These are phyloP conservation scores for Platycnemis pennipes DNA, from an alignment of 2,888 invertebrate genomes.

Conservation along the genomic window DNA sequence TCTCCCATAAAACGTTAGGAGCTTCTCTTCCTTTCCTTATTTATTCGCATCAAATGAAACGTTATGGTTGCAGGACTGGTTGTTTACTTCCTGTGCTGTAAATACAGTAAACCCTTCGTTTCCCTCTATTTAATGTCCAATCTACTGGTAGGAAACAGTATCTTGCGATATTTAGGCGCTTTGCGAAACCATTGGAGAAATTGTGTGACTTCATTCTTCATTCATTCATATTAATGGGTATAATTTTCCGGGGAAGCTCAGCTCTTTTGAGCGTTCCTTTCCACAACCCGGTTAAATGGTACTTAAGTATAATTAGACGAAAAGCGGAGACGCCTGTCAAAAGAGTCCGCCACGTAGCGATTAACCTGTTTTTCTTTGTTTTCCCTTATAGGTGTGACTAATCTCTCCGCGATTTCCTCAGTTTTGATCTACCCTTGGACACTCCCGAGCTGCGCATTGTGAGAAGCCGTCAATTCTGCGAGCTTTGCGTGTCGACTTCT, in stretches of 20 bases:
- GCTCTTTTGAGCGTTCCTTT: not conserved
- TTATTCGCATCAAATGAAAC: constrained; percentile 8
- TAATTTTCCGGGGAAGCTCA: not conserved
- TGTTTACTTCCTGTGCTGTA: not conserved
- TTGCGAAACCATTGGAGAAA: not conserved
- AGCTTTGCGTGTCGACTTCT: not conserved
- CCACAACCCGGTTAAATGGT: not conserved
- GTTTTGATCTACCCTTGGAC: not conserved
- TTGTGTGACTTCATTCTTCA: not conserved
- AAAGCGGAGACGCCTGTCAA: constrained; percentile 6
- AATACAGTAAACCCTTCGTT: not conserved
- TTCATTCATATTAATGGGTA: not conserved
- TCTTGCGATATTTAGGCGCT: not conserved
- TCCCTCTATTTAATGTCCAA: not conserved
- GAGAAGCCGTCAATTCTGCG: not conserved
- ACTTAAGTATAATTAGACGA: not conserved
- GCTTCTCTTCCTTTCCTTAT: not conserved
- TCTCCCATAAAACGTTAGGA: not conserved
- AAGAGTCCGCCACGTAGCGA: not conserved
- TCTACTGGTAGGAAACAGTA: not conserved
- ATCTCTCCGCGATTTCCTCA: not conserved
- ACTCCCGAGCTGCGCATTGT: not conserved
- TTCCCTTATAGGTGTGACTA: not conserved
- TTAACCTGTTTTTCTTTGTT: not conserved
- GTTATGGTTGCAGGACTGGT: not conserved